Conservation (phyloP, 2,113 vertebrate genomes). For the Ctenodactylus gundi region DNA sequence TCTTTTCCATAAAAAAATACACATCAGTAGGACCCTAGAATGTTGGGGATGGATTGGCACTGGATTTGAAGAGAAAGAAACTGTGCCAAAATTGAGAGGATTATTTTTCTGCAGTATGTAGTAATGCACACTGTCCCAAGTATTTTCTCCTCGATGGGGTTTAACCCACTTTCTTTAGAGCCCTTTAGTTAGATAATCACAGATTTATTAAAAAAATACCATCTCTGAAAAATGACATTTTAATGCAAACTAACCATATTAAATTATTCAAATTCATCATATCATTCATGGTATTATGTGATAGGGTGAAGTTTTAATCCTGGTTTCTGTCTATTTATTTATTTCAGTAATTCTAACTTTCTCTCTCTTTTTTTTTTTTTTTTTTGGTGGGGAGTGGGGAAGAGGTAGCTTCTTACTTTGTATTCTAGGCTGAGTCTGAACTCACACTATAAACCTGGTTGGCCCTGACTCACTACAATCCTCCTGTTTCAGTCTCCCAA, state of each 20-base stretch:
- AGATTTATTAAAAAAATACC: not conserved
- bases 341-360: not conserved
- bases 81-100: not conserved
- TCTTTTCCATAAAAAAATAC: slow-evolving; percentile 54
- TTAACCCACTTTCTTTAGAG: not conserved
- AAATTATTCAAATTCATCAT: not conserved
- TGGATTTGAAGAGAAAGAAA: slow-evolving; percentile 49
- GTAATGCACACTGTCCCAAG: not conserved
- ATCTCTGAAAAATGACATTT: not conserved
- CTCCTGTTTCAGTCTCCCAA: too few species aligned
- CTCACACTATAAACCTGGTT: too few species aligned
- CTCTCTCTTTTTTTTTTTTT: too few species aligned
- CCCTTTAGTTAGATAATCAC: not conserved
- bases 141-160: not conserved
- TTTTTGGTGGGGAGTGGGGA: too few species aligned
- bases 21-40: slow-evolving; percentile 20
- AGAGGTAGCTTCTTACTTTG: too few species aligned
- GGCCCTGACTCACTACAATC: too few species aligned
- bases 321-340: not conserved
- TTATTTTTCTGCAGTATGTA: slow-evolving; percentile 46
- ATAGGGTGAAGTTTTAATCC: not conserved
- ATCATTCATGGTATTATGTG: not conserved
- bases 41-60: slow-evolving; percentile 7
- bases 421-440: too few species aligned
- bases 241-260: not conserved